These are phyloP conservation scores for Engraulis encrasicolus DNA, from an alignment of 2,113 vertebrate species.

Conservation along the genomic window DNA sequence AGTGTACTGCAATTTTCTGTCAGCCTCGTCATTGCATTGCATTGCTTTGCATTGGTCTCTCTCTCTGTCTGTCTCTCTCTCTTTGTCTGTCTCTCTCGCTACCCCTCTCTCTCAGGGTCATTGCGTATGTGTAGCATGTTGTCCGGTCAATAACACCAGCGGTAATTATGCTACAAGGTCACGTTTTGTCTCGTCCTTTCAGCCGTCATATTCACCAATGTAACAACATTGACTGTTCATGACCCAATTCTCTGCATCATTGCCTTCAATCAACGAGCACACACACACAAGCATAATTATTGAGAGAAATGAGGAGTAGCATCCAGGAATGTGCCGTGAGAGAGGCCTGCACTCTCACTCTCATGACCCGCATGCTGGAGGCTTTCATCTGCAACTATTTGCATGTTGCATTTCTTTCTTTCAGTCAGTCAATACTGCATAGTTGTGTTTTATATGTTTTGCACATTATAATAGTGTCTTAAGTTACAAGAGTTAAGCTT, in stretches of 20 bases:
- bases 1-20: neutral
- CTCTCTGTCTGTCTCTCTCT: too few relatives aligned
- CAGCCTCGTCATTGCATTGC: neutral
- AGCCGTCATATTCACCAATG: neutral
- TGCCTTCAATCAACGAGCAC: neutral
- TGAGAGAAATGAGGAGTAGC: neutral
- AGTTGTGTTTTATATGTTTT: too few relatives aligned
- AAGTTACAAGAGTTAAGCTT: too few relatives aligned
- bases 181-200: neutral
- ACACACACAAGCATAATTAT: neutral
- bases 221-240: neutral
- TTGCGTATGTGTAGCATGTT: neutral
- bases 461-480: too few relatives aligned
- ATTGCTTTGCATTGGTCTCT: neutral
- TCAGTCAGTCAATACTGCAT: too few relatives aligned
- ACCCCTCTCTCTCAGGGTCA: too few relatives aligned
- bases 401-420: too few relatives aligned
- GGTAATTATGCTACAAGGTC: neutral
- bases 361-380: too few relatives aligned
- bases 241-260: neutral
- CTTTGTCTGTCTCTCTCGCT: too few relatives aligned
- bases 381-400: too few relatives aligned
- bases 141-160: neutral
- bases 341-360: neutral
- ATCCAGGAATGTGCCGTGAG: neutral